phyloP scores from a whole-genome alignment of 2,888 invertebrate genomes.

The Zaprionus obscuricornis region DNA sequence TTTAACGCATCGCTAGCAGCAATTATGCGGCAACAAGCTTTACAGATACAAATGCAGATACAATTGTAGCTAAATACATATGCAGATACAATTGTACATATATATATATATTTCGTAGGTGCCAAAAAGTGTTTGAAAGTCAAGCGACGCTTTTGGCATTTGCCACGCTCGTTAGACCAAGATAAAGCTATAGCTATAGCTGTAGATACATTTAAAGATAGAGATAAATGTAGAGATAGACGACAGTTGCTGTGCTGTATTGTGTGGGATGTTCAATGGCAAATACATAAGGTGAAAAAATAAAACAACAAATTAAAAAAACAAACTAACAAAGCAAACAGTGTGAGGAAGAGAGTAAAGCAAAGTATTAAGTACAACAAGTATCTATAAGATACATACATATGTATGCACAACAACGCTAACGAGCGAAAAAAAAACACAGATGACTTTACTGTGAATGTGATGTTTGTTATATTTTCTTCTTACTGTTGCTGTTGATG shows the following conservation, averaged over 20 bases:
- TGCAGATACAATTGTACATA: neutral
- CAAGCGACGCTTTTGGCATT: conserved; percentile 56
- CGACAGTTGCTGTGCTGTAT: conserved; percentile 15
- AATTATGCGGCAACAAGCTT: conserved; percentile 63
- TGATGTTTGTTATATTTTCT: conserved; percentile 32
- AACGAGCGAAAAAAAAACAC: conserved; percentile 58
- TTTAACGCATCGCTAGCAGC: conserved; percentile 67
- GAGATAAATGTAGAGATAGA: conserved; percentile 17
- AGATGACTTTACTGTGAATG: conserved; percentile 48
- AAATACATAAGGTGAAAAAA: conserved; percentile 33
- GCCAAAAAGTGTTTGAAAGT: conserved; percentile 60
- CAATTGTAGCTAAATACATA: neutral
- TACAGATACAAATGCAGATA: conserved; percentile 18
- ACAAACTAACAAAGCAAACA: no score
- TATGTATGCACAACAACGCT: conserved; percentile 29
- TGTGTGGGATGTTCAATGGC: conserved; percentile 55
- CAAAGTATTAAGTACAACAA: conserved; percentile 51
- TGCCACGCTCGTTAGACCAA: conserved; percentile 56
- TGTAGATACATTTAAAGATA: conserved; percentile 21
- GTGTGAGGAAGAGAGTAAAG: conserved; percentile 12
- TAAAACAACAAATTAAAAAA: conserved; percentile 11
- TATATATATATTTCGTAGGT: conserved; percentile 1
- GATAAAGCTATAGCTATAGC: conserved; percentile 32
- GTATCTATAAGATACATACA: conserved; percentile 51
- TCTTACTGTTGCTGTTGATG: conserved; percentile 19